phyloP scores from a whole-genome alignment of 1,140 invertebrate species.

The Thrips palmi region DNA sequence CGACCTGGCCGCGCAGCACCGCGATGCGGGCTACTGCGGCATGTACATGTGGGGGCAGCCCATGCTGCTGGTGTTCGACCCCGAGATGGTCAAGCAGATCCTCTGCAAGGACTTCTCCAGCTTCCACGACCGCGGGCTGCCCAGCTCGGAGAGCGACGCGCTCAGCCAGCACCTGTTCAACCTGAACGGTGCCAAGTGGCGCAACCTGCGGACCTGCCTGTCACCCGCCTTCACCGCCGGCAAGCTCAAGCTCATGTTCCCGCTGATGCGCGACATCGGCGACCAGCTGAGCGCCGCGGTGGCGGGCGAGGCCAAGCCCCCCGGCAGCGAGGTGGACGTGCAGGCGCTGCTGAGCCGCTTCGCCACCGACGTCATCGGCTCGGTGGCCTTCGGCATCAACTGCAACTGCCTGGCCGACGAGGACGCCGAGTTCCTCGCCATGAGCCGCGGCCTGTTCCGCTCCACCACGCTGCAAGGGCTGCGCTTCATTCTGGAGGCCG shows the following conservation, averaged over 20 bases:
- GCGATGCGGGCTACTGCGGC: too few species aligned
- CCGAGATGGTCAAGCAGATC: constrained; percentile 25
- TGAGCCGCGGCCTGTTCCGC: constrained; percentile 22
- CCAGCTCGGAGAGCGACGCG: constrained; percentile 14
- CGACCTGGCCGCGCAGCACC: too few species aligned
- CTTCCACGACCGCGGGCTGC: constrained; percentile 21
- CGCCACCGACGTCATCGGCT: constrained; percentile 34
- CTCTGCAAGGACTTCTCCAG: constrained; percentile 28
- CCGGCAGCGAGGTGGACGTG: too few species aligned
- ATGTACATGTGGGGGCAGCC: constrained; percentile 2
- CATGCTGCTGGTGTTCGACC: constrained; percentile 24
- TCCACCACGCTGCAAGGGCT: too few species aligned
- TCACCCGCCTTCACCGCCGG: constrained; percentile 24
- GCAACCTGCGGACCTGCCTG: constrained; percentile 22
- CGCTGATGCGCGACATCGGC: constrained; percentile 17
- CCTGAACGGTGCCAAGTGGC: constrained; percentile 21
- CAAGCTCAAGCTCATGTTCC: constrained; percentile 24
- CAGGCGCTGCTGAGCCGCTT: constrained; percentile 27
- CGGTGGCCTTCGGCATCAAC: constrained; percentile 34
- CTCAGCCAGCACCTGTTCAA: constrained; percentile 16
- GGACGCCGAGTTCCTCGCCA: constrained; percentile 27
- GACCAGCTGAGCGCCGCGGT: constrained; percentile 13
- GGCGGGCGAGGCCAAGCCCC: too few species aligned
- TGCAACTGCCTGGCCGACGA: constrained; percentile 28
- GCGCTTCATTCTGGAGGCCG: too few species aligned